Base-by-base conservation (phyloP, 2,888 invertebrate species). In the Scaptomyza polygonia region DNA sequence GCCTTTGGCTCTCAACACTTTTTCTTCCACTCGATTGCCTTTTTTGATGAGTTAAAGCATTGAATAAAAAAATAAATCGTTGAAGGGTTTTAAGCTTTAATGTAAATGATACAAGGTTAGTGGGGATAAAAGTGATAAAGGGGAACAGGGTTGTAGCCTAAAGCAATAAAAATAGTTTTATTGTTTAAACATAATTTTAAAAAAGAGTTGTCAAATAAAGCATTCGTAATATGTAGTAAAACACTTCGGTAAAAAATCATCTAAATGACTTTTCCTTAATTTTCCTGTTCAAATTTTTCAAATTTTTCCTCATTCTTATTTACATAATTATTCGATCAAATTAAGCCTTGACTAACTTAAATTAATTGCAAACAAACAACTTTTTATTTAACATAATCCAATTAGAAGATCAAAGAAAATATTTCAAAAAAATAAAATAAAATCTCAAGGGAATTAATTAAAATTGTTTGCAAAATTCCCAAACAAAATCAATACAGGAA, bases 1-100 rank as follows among this genome's bases (percentile, higher is more conserved):
- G 59, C 47, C 64, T 68, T 66, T 59, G 72, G 66, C 63, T 70
- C 65, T 73, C 77, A 30, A 63, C 72, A 63, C 75, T 69, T 66
- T 76, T 69, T n/a, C n/a, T n/a, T n/a, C n/a, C 68, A 72, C 75
- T 75, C 64, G 74, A 67, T 53, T 56, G 61, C 52, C 34, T 42
- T 21, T 9, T 52, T 52, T 48, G 57, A 21, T 44, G 73, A 61
- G 30, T n/a, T 16, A 5, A 9, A 30, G 43, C 64, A 52, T 42
- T 16, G 25, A 42, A 25, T 2, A 6, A 16, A 42, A 39, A 29
- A 18, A 61, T 12, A 39, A 43, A 25, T 14, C 25, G 66, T 36
- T 70, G 74, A 74, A 57, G 57, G 34, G 16, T 53, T 53, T 72
- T 58, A 63, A 72, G 63, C 18, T 34, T 32, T 9, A 25, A 39